Conservation (phyloP, 2,888 invertebrate species). For the Euplagia quadripunctaria region DNA sequence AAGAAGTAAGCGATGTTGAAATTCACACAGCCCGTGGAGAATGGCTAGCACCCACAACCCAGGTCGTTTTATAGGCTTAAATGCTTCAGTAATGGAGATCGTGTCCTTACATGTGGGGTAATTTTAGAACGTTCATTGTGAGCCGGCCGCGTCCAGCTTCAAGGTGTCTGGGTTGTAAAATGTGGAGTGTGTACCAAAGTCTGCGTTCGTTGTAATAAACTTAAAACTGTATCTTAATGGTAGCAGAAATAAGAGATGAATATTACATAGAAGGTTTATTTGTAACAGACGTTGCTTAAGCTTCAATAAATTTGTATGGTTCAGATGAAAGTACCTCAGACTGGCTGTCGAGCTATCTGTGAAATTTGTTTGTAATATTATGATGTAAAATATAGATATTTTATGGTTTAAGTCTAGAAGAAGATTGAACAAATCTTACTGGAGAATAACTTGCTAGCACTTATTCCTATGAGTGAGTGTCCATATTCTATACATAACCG, state of each 20-base stretch:
- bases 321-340: background rate
- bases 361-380: background rate
- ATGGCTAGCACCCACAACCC: constrained; percentile 70
- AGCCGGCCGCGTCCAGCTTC: constrained; percentile 38
- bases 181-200: constrained; percentile 6
- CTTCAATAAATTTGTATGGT: background rate
- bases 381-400: background rate
- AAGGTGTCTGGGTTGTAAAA: constrained; percentile 21
- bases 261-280: constrained; percentile 2
- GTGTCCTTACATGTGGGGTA: constrained; percentile 69
- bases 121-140: constrained; percentile 48
- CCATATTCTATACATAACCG: too few relatives aligned
- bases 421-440: too few relatives aligned
- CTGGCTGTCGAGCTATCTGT: background rate
- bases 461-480: too few relatives aligned
- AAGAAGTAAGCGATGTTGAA: constrained; percentile 76
- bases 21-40: constrained; percentile 76
- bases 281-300: background rate
- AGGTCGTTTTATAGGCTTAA: constrained; percentile 74
- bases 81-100: constrained; percentile 74
- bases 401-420: background rate
- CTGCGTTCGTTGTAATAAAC: constrained; percentile 23
- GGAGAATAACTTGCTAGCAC: too few relatives aligned
- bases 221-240: constrained; percentile 4
- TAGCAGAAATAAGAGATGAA: constrained; percentile 1